These are phyloP conservation scores for Eurytoma californica DNA, from an alignment of 2,888 invertebrate genomes.

Conservation along the genomic window DNA sequence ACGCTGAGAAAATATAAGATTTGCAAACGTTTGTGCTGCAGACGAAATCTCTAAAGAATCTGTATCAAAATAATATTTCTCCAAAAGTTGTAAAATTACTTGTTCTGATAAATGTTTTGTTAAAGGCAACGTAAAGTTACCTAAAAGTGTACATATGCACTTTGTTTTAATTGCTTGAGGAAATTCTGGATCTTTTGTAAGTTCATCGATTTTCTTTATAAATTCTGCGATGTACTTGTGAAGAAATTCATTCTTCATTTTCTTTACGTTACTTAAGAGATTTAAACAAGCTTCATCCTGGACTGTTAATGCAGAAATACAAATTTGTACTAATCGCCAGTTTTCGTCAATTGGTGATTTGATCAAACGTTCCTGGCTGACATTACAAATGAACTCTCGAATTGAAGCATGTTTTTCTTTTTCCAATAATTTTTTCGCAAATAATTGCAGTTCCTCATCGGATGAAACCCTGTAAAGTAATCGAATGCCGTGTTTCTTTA, in stretches of 20 bases:
- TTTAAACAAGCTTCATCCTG: constrained; percentile 54
- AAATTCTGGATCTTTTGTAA: constrained; percentile 8
- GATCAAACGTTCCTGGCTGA: neutral
- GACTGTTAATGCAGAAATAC: constrained; percentile 53
- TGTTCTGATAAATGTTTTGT: constrained; percentile 57
- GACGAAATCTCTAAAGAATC: neutral
- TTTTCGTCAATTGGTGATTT: constrained; percentile 46
- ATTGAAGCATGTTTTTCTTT: constrained; percentile 61
- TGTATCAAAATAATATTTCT: constrained; percentile 60
- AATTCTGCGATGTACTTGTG: constrained; percentile 54
- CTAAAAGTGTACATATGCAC: neutral
- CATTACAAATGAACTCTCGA: constrained; percentile 55
- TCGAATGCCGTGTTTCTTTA: constrained; percentile 68
- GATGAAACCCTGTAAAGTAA: constrained; percentile 60
- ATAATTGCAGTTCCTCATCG: constrained; percentile 45
- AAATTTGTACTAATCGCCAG: constrained; percentile 58
- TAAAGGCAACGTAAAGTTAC: neutral
- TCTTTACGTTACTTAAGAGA: neutral
- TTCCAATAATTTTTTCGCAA: constrained; percentile 58
- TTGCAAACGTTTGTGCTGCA: constrained; percentile 22
- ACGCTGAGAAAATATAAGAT: neutral
- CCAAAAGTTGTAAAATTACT: constrained; percentile 58
- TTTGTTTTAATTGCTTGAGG: fast-evolving
- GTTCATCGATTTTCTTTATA: constrained; percentile 54
- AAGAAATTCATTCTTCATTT: constrained; percentile 58